Evolutionary conservation across 2,113 vertebrate genomes (phyloP).

Genomic region (Amblyopsis rosae): DNA sequence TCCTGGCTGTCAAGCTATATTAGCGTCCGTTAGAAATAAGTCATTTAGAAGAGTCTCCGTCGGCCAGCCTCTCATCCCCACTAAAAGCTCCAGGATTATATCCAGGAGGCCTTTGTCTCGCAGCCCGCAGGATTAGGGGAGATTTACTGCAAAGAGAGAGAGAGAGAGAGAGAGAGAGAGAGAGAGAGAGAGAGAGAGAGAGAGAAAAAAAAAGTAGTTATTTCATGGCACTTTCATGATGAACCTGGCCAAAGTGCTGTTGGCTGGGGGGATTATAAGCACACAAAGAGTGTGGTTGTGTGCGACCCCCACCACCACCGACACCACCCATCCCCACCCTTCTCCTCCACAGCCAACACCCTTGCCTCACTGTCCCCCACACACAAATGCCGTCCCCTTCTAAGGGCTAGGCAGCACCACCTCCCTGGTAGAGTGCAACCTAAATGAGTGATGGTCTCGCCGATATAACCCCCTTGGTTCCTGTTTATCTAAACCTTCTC

Average conservation of each 20-base stretch:
- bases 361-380: constrained; percentile 39
- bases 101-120: constrained; percentile 82
- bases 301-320: constrained; percentile 67
- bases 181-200: constrained; percentile 66
- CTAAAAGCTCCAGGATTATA: constrained; percentile 81
- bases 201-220: constrained; percentile 80
- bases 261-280: constrained; percentile 82
- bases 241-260: constrained; percentile 85
- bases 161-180: constrained; percentile 65
- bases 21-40: constrained; percentile 84
- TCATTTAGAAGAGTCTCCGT: constrained; percentile 83
- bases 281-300: constrained; percentile 82
- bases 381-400: not conserved
- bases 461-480: constrained; percentile 25
- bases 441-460: constrained; percentile 41
- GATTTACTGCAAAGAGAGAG: constrained; percentile 77
- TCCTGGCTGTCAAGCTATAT: constrained; percentile 84
- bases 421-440: constrained; percentile 40
- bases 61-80: constrained; percentile 76
- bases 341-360: constrained; percentile 54
- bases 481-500: not conserved
- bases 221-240: constrained; percentile 86
- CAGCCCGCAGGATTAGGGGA: constrained; percentile 79
- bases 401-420: constrained; percentile 35
- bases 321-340: not conserved